These are phyloP conservation scores for Sthenelais limicola DNA, from an alignment of 2,888 invertebrate genomes.

Conservation along the genomic window DNA sequence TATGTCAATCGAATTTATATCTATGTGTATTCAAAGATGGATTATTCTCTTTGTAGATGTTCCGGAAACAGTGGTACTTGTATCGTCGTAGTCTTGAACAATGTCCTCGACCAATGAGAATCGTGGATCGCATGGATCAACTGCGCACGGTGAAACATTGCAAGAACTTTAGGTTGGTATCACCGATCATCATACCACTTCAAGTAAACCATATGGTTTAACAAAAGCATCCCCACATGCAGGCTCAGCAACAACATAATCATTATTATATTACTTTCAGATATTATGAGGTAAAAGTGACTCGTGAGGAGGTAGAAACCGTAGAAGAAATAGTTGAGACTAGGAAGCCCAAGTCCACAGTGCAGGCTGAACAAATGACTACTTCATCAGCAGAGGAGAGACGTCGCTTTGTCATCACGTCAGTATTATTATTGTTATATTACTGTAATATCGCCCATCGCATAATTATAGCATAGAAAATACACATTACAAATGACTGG, in stretches of 20 bases:
- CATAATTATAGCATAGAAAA: too few species aligned
- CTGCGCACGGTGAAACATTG: slow-evolving; percentile 7
- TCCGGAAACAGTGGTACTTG: slow-evolving; percentile 47
- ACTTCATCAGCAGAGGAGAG: slow-evolving; percentile 10
- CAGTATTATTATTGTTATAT: background rate
- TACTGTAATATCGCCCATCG: too few species aligned
- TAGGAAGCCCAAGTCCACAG: background rate
- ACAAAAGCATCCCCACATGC: too few species aligned
- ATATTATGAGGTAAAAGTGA: slow-evolving; percentile 53
- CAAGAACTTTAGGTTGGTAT: too few species aligned
- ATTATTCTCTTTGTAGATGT: slow-evolving; percentile 47
- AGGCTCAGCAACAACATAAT: too few species aligned
- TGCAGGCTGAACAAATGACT: slow-evolving; percentile 51
- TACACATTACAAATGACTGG: too few species aligned
- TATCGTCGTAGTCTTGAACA: slow-evolving; percentile 46
- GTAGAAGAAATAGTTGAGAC: slow-evolving; percentile 49
- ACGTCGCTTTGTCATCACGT: slow-evolving; percentile 30
- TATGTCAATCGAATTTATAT: too few species aligned
- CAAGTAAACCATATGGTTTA: too few species aligned
- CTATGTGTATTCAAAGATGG: too few species aligned
- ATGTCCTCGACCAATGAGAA: slow-evolving; percentile 48
- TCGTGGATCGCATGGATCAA: slow-evolving; percentile 46
- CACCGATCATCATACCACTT: too few species aligned
- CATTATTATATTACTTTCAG: slow-evolving; percentile 42
- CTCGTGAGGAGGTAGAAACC: slow-evolving; percentile 50